Base-by-base conservation (phyloP, 2,113 vertebrate species). In the Cinclus mexicanus region DNA sequence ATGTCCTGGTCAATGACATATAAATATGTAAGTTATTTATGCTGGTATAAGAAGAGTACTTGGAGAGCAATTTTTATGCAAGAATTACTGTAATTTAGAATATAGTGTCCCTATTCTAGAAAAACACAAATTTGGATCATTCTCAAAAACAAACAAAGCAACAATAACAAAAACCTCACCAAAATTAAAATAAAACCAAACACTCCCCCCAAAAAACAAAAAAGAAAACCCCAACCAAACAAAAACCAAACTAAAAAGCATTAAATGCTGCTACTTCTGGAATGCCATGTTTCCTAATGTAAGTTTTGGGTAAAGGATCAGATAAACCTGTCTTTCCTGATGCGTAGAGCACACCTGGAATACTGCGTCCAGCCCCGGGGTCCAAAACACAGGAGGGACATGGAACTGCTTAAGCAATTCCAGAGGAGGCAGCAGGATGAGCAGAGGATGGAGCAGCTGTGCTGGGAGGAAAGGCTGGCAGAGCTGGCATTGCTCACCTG, bases 11-110 rank as follows among this genome's bases (percentile, higher is more conserved):
- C 67, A 96, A 82, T 71, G 71, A 95, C 33, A 88, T 74, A 47
- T 59, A 76, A 89, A 88, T 67, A 82, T 88, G 60, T 41, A 86
- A 94, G 53, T 92, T 74, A 74, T 86, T 95, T 95, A 52, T 82
- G 67, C 46, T 35, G 23, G 7, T 52, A 9, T 11, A 41, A 10
- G 21, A 19, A 76, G 13, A 39, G 9, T 13, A 68, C 9, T 35
- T 67, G 9, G 25, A 74, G 94, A 79, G 35, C 18, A 91, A 41
- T 89, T 83, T 50, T 79, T 81, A 52, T 49, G 49, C 46, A 89
- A 35, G 60, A 90, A 76, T 89, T 94, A 68, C n/a, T 68, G 33
- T n/a, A 53, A 49, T 79, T 60, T 86, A 91, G 37, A 90, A 82
- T 78, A 41, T 25, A 14, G 71, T 31, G 17, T 80, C 93, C 52